phyloP scores from a whole-genome alignment of 2,113 vertebrate genomes.

The Deroptyus accipitrinus region DNA sequence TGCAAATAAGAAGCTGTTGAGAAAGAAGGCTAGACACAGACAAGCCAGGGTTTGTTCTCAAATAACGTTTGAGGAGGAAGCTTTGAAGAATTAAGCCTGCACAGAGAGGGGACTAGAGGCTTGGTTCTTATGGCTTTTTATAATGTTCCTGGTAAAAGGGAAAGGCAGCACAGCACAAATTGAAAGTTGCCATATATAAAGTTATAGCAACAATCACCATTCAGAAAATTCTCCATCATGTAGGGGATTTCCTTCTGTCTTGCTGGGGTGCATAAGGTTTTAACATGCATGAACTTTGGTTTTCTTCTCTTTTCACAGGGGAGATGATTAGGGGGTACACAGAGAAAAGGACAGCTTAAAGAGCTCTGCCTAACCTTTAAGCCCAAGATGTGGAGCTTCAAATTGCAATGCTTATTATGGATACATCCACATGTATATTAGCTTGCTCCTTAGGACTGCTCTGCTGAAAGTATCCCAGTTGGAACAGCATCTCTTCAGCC shows the following conservation, averaged over 20 bases:
- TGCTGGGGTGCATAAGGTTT: background rate
- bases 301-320: background rate
- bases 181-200: background rate
- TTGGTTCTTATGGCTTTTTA: background rate
- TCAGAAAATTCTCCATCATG: background rate
- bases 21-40: background rate
- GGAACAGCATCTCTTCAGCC: background rate
- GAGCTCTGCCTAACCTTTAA: background rate
- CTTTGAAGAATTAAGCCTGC: background rate
- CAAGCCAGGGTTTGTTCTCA: conserved; percentile 13
- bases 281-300: background rate
- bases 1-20: background rate
- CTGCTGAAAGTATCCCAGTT: background rate
- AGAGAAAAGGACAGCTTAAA: background rate
- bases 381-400: background rate
- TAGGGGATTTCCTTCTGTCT: background rate
- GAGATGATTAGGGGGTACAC: background rate
- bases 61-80: background rate
- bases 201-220: background rate
- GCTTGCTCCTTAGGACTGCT: background rate
- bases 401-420: background rate
- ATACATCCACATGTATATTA: background rate
- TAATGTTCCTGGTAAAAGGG: background rate
- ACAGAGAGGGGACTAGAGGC: background rate
- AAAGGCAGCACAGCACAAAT: background rate